Conservation (phyloP, 2,113 vertebrate genomes). For the Grammomys surdaster region DNA sequence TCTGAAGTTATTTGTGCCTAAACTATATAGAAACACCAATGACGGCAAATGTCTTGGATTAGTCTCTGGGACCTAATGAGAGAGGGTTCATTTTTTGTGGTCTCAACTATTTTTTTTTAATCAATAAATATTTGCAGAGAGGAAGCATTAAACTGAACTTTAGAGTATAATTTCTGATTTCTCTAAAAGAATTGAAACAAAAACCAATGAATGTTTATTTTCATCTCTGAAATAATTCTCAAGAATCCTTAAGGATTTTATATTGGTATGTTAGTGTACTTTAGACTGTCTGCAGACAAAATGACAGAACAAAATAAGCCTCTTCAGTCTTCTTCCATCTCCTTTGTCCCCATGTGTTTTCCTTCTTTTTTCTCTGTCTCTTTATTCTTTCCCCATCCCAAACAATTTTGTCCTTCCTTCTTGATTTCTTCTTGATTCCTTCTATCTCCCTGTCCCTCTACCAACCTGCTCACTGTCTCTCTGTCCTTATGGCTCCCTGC, state of each 20-base stretch:
- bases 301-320: neutral
- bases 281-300: neutral
- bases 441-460: neutral
- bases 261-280: neutral
- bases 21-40: neutral
- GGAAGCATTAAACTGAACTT: neutral
- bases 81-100: neutral
- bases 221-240: constrained; percentile 33
- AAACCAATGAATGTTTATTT: neutral
- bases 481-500: too few relatives aligned
- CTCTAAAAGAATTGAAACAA: neutral
- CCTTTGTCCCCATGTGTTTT: rapidly evolving
- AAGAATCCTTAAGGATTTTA: constrained; percentile 15
- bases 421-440: neutral
- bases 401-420: too few relatives aligned
- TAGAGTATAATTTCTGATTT: neutral
- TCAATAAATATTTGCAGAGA: constrained; percentile 8
- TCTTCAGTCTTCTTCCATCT: neutral
- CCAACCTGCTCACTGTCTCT: neutral
- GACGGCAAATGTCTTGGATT: neutral
- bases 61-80: neutral
- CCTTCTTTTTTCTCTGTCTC: neutral
- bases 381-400: neutral
- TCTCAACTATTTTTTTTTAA: neutral
- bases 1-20: neutral